Percentiles rank a stretch among this genome's conserved stretches.
phyloP scores from a whole-genome alignment of 2,113 vertebrate species.

The Pelobates fuscus region DNA sequence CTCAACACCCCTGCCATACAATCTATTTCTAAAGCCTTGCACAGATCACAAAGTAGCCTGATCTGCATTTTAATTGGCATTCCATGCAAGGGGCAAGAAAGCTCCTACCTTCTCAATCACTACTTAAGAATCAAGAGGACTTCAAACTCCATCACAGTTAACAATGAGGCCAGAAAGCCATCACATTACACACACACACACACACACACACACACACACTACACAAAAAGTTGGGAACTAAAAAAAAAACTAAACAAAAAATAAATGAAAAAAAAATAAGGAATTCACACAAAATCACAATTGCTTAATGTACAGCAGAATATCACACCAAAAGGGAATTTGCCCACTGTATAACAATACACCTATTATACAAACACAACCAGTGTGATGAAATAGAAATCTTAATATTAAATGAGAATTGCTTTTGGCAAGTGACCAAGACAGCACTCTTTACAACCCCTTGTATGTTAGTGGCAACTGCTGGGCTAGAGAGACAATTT shows the following conservation, averaged over 20 bases:
- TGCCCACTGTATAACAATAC: constrained; percentile 5
- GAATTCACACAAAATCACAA: constrained; percentile 37
- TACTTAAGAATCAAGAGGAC: constrained; percentile 33
- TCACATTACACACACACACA: constrained; percentile 19
- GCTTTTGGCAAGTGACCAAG: no score
- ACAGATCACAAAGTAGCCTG: constrained; percentile 40
- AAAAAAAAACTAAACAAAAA: no score
- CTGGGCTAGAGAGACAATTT: no score
- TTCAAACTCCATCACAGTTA: constrained; percentile 34
- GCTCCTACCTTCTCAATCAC: constrained; percentile 14
- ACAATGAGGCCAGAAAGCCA: constrained; percentile 25
- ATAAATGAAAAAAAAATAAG: no score
- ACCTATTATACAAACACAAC: constrained; percentile 13
- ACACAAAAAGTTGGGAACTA: constrained; percentile 15
- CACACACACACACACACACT: no score
- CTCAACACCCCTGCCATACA: constrained; percentile 28
- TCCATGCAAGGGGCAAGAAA: neutral
- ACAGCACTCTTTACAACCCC: no score
- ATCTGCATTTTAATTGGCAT: constrained; percentile 50
- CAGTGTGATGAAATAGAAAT: no score
- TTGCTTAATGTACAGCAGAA: no score
- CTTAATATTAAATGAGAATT: no score
- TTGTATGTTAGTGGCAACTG: no score
- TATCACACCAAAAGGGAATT: constrained; percentile 14
- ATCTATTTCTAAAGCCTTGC: constrained; percentile 40